Conservation (phyloP, 2,888 invertebrate genomes). For the Drosophila emarginata region DNA sequence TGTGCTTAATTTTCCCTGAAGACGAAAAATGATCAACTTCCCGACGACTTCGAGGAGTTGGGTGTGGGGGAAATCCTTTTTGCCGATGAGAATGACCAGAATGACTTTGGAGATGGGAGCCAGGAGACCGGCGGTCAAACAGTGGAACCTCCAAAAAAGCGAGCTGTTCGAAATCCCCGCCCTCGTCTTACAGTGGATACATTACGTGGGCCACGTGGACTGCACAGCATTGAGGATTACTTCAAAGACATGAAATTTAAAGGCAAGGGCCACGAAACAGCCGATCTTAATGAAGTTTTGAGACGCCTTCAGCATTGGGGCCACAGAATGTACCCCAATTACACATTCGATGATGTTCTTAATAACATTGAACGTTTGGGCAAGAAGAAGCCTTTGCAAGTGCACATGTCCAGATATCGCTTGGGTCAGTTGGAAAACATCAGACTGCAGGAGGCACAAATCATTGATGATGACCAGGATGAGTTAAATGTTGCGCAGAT, state of each 20-base stretch:
- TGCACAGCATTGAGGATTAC: conserved; percentile 90
- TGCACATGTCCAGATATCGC: conserved; percentile 86
- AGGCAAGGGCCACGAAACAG: conserved; percentile 90
- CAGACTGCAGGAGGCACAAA: conserved; percentile 80
- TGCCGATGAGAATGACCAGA: conserved; percentile 82
- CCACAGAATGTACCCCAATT: conserved; percentile 94
- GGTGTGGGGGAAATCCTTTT: conserved; percentile 77
- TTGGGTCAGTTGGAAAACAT: conserved; percentile 82
- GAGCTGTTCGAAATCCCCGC: conserved; percentile 86
- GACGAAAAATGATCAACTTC: conserved; percentile 82
- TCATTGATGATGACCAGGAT: conserved; percentile 83
- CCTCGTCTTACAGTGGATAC: conserved; percentile 87
- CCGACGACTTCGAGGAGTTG: conserved; percentile 79
- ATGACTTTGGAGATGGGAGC: conserved; percentile 81
- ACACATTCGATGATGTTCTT: conserved; percentile 93
- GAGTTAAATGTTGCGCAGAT: conserved; percentile 68
- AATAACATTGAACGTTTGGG: conserved; percentile 91
- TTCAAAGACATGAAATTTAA: conserved; percentile 92
- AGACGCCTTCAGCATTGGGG: conserved; percentile 96
- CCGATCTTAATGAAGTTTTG: conserved; percentile 91
- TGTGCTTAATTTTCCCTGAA: too few relatives aligned
- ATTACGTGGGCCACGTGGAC: conserved; percentile 89
- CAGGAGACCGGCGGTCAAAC: conserved; percentile 50
- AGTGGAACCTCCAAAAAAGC: conserved; percentile 84
- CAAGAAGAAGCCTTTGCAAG: conserved; percentile 89